A percentile compares a stretch with the other conserved stretches of the same genome.
Evolutionary conservation across 2,888 invertebrate species (phyloP).

Genomic region (Carpatolechia fugitivella): DNA sequence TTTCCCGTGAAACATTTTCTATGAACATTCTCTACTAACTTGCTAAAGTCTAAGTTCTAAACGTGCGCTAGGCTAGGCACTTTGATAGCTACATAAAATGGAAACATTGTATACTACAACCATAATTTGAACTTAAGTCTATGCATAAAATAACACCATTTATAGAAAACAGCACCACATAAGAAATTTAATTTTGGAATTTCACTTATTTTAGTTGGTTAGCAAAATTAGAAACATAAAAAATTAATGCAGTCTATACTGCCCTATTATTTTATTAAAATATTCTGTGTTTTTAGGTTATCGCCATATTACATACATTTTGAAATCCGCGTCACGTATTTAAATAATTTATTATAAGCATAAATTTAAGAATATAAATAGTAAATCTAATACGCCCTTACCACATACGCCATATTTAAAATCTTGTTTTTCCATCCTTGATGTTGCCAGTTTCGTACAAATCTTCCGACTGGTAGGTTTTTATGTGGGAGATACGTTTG

Average conservation of each 20-base stretch:
- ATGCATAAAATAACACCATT: background rate
- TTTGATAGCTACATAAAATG: constrained; percentile 30
- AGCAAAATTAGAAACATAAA: too few species aligned
- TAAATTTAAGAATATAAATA: background rate
- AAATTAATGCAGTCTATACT: background rate
- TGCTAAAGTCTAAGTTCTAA: constrained; percentile 10
- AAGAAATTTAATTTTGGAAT: too few species aligned
- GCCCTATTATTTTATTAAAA: too few species aligned
- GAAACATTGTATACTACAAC: constrained; percentile 32
- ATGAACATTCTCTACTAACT: background rate
- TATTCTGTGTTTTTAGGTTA: too few species aligned
- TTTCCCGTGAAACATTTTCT: too few species aligned
- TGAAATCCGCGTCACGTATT: background rate
- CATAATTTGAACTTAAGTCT: constrained; percentile 26
- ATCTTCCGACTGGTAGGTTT: too few species aligned
- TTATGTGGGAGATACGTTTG: too few species aligned
- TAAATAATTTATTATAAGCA: too few species aligned
- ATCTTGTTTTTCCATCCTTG: too few species aligned
- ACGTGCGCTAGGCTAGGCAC: constrained; percentile 33
- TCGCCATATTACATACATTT: background rate
- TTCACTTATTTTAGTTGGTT: too few species aligned
- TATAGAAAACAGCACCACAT: background rate
- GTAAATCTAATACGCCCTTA: too few species aligned
- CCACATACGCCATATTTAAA: background rate
- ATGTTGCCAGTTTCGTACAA: too few species aligned